Conservation (phyloP, 1,140 invertebrate species). For the Lasioglossum baleicum region DNA sequence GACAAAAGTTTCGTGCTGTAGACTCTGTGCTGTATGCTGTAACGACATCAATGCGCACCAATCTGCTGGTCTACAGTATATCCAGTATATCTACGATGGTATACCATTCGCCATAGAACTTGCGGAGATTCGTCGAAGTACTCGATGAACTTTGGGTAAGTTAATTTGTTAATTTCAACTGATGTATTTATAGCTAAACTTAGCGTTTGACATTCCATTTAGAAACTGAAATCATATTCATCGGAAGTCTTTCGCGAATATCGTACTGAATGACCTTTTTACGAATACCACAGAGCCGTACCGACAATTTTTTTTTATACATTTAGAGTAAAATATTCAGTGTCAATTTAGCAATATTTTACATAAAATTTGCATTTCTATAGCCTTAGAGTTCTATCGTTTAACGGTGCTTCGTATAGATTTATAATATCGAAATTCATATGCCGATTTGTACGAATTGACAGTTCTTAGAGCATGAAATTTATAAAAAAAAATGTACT, state of each 20-base stretch:
- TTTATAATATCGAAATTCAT: neutral
- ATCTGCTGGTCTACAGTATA: neutral
- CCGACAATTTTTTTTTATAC: constrained; percentile 38
- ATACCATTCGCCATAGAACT: constrained; percentile 57
- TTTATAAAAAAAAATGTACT: neutral
- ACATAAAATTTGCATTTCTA: neutral
- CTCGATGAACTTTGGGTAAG: constrained; percentile 62
- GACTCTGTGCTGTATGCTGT: constrained; percentile 2
- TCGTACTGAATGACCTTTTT: constrained; percentile 37
- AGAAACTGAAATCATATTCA: neutral
- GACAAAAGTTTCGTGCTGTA: too few relatives aligned
- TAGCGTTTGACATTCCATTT: neutral
- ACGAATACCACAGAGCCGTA: constrained; percentile 25
- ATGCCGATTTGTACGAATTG: constrained; percentile 3
- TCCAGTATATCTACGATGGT: constrained; percentile 27
- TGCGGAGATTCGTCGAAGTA: constrained; percentile 46
- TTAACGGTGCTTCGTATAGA: neutral
- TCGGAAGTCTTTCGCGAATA: neutral
- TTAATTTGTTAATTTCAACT: constrained; percentile 44
- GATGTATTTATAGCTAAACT: neutral
- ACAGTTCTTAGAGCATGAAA: constrained; percentile 6
- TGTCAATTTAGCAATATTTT: constrained; percentile 37
- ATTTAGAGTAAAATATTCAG: constrained; percentile 23
- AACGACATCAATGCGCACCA: constrained; percentile 21
- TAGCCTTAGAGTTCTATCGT: neutral